Base-by-base conservation (phyloP, 2,888 invertebrate species). In the Melanophora roralis region DNA sequence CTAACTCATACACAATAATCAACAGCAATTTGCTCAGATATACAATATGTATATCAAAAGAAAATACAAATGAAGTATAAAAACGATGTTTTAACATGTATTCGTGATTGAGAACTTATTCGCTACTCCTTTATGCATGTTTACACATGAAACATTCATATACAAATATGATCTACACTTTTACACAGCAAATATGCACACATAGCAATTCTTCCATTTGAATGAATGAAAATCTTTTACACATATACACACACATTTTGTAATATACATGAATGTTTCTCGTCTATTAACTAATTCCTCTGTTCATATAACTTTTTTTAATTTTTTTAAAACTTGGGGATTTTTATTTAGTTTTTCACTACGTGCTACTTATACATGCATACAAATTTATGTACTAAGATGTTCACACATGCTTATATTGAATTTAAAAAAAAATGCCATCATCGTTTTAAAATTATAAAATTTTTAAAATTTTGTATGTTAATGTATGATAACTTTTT, bases 401-500 rank as follows among this genome's bases (percentile, higher is more conserved):
- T n/a, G n/a, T n/a, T n/a, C n/a, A n/a, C n/a, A n/a, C n/a, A n/a
- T n/a, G n/a, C n/a, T n/a, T n/a, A n/a, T 43, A 23, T 62, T 53
- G 21, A 65, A 65, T 27, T 27, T 27, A 64, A 23, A 51, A 36
- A 69, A 67, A 67, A 59, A 60, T 27, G 27, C 27, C 27, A 43
- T 55, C 36, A 47, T 75, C 51, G 45, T 36, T 55, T 71, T 72
- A 62, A 32, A 9, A 32, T 12, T 40, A 9, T 40, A 36, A 7
- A 34, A 16, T 40, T 14, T 21, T 16, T 21, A 34, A 12, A 40
- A 27, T 16, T 59, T 38, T 49, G 72, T 45, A 59, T 23, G 7
- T 71, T 34, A 34, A 57, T 64, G 2, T 55, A 47, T 67, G 75
- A 80, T 75, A 80, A 80, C 67, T 76, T 80, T 76, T 76, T 71